phyloP scores from a whole-genome alignment of 1,140 invertebrate genomes.

The Lepidurus apus region DNA sequence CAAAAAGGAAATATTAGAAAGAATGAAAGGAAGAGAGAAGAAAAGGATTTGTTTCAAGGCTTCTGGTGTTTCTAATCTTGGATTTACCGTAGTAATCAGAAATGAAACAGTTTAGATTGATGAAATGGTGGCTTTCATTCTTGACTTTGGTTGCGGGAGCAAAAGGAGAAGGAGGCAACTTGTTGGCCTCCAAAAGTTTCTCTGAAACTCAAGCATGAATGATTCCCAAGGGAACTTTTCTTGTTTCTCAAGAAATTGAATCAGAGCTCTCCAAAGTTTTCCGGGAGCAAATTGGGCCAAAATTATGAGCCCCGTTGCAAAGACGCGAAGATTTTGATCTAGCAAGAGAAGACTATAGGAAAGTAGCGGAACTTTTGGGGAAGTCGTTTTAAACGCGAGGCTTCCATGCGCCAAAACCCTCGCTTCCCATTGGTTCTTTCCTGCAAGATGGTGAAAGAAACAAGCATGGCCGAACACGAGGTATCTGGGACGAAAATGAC shows the following conservation, averaged over 20 bases:
- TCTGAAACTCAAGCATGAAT: neutral
- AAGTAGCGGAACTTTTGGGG: neutral
- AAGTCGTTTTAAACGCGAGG: neutral
- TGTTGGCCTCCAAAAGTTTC: neutral
- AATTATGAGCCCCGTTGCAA: neutral
- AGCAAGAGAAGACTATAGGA: neutral
- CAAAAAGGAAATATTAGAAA: no score
- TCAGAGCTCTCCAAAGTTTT: neutral
- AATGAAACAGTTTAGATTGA: neutral
- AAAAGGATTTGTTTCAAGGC: no score
- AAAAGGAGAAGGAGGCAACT: neutral
- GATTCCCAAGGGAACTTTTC: conserved; percentile 5
- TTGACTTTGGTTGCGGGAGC: neutral
- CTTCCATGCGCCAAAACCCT: neutral
- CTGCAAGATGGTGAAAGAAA: neutral
- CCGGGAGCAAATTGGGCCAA: neutral
- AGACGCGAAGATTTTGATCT: neutral
- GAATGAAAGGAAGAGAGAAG: no score
- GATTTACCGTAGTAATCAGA: no score
- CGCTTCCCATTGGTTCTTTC: neutral
- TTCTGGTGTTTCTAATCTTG: no score
- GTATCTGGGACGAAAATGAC: neutral
- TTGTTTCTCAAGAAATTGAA: conserved; percentile 3
- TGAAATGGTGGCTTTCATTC: neutral
- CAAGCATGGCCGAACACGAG: conserved; percentile 17